Evolutionary conservation across 2,797 vertebrate genomes (phyloP).

Genomic region (Setipinna tenuifilis): DNA sequence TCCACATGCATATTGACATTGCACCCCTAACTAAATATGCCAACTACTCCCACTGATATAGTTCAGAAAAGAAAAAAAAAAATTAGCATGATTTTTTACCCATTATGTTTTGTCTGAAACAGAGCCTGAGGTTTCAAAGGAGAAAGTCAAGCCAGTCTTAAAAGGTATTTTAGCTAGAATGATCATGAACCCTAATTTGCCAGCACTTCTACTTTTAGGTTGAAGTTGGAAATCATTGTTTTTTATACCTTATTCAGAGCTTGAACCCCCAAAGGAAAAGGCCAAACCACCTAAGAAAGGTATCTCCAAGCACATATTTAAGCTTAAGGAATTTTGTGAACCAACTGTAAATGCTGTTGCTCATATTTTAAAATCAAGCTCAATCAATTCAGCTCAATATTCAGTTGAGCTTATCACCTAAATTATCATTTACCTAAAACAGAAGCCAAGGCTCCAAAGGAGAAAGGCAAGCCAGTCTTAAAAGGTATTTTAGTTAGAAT

Average conservation of each 20-base stretch:
- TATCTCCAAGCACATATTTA: neutral
- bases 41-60: neutral
- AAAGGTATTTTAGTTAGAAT: constrained; percentile 32
- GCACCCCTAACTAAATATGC: neutral
- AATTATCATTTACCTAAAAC: neutral
- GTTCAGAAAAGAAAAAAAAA: neutral
- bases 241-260: neutral
- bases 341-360: neutral
- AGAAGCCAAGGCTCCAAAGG: constrained; percentile 14
- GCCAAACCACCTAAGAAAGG: neutral
- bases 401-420: neutral
- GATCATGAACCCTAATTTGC: too few relatives aligned
- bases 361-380: neutral
- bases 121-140: neutral
- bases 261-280: neutral
- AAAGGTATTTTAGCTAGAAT: neutral
- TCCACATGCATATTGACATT: neutral
- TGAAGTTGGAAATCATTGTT: constrained; percentile 28
- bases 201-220: too few relatives aligned
- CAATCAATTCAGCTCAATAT: neutral
- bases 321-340: neutral
- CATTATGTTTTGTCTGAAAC: neutral
- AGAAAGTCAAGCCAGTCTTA: neutral
- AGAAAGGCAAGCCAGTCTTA: constrained; percentile 40
- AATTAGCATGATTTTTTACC: neutral